These are phyloP conservation scores for Centropus unirufus DNA, from an alignment of 2,113 vertebrate genomes.

Conservation along the genomic window DNA sequence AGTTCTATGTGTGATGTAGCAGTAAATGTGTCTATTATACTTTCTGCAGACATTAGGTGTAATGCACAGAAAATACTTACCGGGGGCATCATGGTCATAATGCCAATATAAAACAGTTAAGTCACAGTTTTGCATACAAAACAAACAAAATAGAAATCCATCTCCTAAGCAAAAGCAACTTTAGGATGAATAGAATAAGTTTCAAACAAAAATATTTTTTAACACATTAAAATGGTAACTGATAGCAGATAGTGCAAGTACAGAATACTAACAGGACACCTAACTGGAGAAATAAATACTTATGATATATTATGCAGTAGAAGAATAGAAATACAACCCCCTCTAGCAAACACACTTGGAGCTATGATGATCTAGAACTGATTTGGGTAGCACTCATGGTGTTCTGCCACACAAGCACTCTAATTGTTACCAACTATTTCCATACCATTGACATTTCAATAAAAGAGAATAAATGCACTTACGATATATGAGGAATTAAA, in stretches of 20 bases:
- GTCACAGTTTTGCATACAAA: neutral
- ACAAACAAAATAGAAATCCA: neutral
- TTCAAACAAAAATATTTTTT: neutral
- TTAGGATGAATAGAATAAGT: neutral
- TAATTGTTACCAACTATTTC: neutral
- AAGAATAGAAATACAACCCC: neutral
- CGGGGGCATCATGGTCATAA: accelerated
- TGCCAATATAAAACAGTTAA: neutral
- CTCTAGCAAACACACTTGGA: neutral
- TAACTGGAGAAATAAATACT: neutral
- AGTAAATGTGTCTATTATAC: neutral
- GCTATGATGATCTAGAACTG: neutral
- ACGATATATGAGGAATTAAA: neutral
- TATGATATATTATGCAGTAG: neutral
- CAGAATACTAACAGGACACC: neutral
- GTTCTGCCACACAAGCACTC: neutral
- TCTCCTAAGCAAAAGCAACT: neutral
- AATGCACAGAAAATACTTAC: neutral
- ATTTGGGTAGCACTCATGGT: neutral
- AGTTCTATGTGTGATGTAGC: neutral
- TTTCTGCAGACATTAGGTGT: neutral
- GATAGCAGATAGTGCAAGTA: neutral
- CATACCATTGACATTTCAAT: neutral
- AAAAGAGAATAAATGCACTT: neutral
- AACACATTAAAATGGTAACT: neutral